Evolutionary conservation across 2,888 invertebrate genomes (phyloP), one percentile per base, ranked within the genome.

Genomic region (Chrysopilus asiliformis): DNA sequence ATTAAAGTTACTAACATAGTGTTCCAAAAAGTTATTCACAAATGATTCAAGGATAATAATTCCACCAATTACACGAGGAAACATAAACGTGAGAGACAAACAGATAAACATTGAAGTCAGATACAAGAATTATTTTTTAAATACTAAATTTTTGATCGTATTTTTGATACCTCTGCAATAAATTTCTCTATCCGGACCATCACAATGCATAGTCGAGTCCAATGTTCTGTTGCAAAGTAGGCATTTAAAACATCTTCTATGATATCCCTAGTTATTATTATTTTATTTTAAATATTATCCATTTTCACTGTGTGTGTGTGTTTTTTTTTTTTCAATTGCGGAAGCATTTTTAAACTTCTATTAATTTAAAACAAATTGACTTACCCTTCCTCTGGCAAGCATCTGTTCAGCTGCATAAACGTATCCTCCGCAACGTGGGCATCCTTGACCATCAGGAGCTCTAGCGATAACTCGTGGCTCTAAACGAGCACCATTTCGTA

Each of bases 321-420:
- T 22, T 9, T 22, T 22, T 9, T 9, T 22, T 22, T 22, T 9
- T 7, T 27, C 27, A 27, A 13, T 9, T 12, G 5, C n/a, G 8
- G 5, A 10, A 6, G 5, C 27, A n/a, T 27, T 30, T 30, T 8
- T 30, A 6, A 10, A 16, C 16, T 15, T 30, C 16, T 13, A 13
- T 30, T 16, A 30, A n/a, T n/a, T n/a, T n/a, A n/a, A n/a, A n/a
- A n/a, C n/a, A n/a, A n/a, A n/a, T 22, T 10, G 42, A 71, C 76
- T 79, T 71, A 87, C 86, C 72, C 79, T 74, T 70, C 85, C 86
- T 60, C 85, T 75, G 48, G 87, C 87, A 55, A 89, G 70, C 86
- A 87, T 87, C 67, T 87, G 85, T 66, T 90, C 89, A 42, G 89
- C 89, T 44, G 85, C 85, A 64, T 87, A 90, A 36, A 89, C 89